phyloP scores from a whole-genome alignment of 2,113 vertebrate genomes.

The Pelobates fuscus region DNA sequence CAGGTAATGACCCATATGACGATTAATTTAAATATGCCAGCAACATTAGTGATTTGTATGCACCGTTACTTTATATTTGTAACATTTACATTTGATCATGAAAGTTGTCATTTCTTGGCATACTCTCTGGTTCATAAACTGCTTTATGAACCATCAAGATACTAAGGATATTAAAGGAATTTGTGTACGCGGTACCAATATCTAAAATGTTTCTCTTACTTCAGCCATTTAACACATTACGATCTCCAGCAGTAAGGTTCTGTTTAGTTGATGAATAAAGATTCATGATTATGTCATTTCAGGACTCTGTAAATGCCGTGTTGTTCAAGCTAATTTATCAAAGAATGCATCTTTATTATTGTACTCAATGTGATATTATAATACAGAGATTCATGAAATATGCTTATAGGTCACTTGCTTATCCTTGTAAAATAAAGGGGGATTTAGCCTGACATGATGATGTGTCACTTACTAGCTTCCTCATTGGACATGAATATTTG shows the following conservation, averaged over 20 bases:
- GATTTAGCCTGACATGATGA: no score
- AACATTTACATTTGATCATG: conserved; percentile 43
- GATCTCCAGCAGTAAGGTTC: not conserved
- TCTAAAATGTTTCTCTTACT: conserved; percentile 14
- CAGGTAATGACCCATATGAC: conserved; percentile 25
- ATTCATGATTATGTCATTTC: no score
- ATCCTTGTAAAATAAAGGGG: no score
- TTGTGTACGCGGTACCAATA: not conserved
- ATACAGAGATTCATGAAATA: no score
- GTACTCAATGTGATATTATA: no score
- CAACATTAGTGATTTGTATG: conserved; percentile 41
- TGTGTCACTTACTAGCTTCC: no score
- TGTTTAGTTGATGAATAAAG: no score
- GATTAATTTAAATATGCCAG: conserved; percentile 34
- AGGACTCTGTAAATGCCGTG: no score
- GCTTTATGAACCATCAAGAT: conserved; percentile 39
- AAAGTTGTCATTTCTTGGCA: conserved; percentile 26
- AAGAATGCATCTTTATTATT: no score
- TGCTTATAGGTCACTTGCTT: no score
- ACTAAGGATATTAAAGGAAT: conserved; percentile 23
- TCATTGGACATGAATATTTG: no score
- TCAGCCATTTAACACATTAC: not conserved
- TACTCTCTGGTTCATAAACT: conserved; percentile 30
- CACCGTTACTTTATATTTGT: conserved; percentile 39
- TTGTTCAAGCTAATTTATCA: no score